phyloP scores from a whole-genome alignment of 1,140 invertebrate genomes.

The Eurosta solidaginis region DNA sequence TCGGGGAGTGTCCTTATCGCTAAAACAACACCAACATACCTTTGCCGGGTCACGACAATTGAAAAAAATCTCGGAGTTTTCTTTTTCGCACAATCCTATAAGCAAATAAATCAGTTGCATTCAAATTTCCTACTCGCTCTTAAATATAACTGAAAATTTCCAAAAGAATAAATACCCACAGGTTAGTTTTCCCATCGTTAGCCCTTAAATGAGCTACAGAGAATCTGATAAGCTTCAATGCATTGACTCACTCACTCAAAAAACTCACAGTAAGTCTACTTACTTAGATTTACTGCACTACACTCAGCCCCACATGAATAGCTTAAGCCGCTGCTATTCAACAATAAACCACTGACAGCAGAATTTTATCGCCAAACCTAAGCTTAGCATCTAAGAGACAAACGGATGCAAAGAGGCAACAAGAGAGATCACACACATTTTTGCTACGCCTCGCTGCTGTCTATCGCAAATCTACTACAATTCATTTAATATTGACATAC shows the following conservation, averaged over 20 bases:
- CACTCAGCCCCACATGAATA: no score
- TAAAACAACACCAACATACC: no score
- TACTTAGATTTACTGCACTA: no score
- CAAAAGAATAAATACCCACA: background rate
- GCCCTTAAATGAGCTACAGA: background rate
- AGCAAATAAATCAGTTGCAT: background rate
- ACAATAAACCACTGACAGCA: slow-evolving; percentile 5
- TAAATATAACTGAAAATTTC: background rate
- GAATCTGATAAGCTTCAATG: slow-evolving; percentile 9
- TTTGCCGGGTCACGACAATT: no score
- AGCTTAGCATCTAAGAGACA: background rate
- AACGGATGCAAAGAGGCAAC: no score
- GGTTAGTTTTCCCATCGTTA: background rate
- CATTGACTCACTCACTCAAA: slow-evolving; percentile 21
- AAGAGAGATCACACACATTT: background rate
- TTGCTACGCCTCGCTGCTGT: slow-evolving; percentile 6
- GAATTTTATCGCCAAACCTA: background rate
- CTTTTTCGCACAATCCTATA: background rate
- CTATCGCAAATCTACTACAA: slow-evolving; percentile 23
- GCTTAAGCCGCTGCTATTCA: background rate
- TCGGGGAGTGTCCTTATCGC: no score
- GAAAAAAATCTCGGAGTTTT: background rate
- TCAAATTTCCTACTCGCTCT: background rate
- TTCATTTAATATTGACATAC: slow-evolving; percentile 25
- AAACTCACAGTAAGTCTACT: background rate